phyloP scores from a whole-genome alignment of 2,797 vertebrate genomes.

The Eleutherodactylus coqui region DNA sequence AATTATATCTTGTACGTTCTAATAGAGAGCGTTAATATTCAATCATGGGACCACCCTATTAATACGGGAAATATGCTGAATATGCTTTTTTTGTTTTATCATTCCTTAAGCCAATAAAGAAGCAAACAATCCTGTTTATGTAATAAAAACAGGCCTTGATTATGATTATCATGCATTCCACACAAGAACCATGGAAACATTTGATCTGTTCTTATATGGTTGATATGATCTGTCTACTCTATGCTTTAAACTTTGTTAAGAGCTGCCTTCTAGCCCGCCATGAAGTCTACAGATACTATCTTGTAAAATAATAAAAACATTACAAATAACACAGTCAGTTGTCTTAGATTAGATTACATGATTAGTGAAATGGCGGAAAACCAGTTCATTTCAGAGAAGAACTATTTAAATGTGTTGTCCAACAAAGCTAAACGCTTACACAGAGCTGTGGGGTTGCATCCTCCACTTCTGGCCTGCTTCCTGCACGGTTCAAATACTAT shows the following conservation, averaged over 20 bases:
- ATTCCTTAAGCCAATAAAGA: neutral
- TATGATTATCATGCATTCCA: slow-evolving; percentile 18
- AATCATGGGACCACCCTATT: neutral
- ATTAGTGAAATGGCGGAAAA: neutral
- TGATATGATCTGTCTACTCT: slow-evolving; percentile 31
- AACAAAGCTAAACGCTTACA: too few species aligned
- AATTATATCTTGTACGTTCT: neutral
- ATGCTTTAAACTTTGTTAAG: slow-evolving; percentile 1
- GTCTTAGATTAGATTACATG: neutral
- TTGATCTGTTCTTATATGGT: neutral
- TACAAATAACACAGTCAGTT: neutral
- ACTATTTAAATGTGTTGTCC: too few species aligned
- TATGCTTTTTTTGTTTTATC: neutral
- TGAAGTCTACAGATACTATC: slow-evolving; percentile 40
- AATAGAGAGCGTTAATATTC: neutral
- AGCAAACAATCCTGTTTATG: neutral
- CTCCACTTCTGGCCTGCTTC: too few species aligned
- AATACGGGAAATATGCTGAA: neutral
- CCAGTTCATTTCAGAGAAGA: neutral
- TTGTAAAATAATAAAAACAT: slow-evolving; percentile 22
- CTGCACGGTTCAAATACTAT: too few species aligned
- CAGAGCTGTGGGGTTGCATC: too few species aligned
- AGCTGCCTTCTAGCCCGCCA: neutral
- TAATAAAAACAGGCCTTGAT: neutral
- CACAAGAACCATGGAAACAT: neutral